phyloP scores from a whole-genome alignment of 2,113 vertebrate species.

The Sphyrna mokarran region DNA sequence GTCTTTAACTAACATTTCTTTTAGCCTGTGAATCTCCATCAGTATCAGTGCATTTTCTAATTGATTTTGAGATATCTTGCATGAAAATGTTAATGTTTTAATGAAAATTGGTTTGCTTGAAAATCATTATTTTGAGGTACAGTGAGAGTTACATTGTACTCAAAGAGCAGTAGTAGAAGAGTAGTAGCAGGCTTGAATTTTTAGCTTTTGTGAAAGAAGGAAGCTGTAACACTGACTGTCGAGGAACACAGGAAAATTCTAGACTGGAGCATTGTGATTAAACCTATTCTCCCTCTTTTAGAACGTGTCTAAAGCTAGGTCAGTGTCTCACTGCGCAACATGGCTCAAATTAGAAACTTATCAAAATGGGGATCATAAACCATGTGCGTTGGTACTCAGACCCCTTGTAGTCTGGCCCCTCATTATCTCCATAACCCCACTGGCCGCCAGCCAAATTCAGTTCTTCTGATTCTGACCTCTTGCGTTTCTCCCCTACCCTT shows the following conservation, averaged over 20 bases:
- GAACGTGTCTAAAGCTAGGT: background rate
- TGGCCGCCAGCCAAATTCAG: background rate
- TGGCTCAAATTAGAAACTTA: background rate
- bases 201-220: background rate
- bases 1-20: background rate
- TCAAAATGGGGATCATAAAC: background rate
- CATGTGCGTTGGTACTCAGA: background rate
- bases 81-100: background rate
- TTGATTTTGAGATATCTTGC: background rate
- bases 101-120: background rate
- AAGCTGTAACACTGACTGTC: background rate
- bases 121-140: background rate
- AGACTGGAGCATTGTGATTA: background rate
- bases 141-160: background rate
- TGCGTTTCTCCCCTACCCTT: background rate
- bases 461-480: background rate
- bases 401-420: background rate
- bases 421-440: background rate
- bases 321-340: background rate
- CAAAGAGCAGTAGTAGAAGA: background rate
- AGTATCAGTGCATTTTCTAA: background rate
- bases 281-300: background rate
- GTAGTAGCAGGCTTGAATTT: background rate
- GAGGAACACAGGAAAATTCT: background rate
- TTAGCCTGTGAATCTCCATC: background rate